phyloP scores from a whole-genome alignment of 2,888 invertebrate species.

The Spialia ferax region DNA sequence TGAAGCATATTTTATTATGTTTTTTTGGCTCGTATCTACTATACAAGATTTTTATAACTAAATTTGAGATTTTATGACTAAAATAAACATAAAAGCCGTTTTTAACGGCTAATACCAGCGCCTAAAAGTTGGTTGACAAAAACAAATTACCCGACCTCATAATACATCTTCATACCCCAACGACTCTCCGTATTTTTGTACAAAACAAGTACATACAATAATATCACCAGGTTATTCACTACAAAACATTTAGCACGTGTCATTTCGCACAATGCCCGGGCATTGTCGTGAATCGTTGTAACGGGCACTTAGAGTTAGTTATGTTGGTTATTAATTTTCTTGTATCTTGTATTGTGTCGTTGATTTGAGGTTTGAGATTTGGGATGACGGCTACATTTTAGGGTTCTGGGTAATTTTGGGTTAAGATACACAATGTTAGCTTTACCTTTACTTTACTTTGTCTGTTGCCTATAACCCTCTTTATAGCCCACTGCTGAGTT shows the following conservation, averaged over 20 bases:
- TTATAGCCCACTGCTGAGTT: no score
- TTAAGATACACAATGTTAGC: no score
- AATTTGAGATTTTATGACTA: no score
- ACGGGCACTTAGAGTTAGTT: conserved; percentile 9
- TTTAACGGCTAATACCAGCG: no score
- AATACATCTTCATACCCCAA: not conserved
- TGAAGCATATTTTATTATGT: no score
- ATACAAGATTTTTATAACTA: no score
- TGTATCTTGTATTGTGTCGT: conserved; percentile 16
- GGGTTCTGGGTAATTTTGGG: conserved; percentile 80
- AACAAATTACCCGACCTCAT: not conserved
- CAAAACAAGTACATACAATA: not conserved
- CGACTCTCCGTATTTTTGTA: not conserved
- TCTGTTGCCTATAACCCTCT: no score
- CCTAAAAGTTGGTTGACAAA: no score
- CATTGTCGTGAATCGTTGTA: conserved; percentile 14
- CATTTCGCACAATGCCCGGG: conserved; percentile 11
- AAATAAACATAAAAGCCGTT: no score
- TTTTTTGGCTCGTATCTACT: no score
- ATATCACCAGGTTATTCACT: not conserved
- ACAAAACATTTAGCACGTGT: conserved; percentile 5
- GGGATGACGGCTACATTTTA: not conserved
- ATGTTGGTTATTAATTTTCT: conserved; percentile 27
- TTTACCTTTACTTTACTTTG: no score
- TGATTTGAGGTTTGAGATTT: not conserved